Percentiles rank a stretch among this genome's conserved stretches.
These are phyloP conservation scores for Mycteria americana DNA, from an alignment of 2,797 vertebrate species.

Conservation along the genomic window DNA sequence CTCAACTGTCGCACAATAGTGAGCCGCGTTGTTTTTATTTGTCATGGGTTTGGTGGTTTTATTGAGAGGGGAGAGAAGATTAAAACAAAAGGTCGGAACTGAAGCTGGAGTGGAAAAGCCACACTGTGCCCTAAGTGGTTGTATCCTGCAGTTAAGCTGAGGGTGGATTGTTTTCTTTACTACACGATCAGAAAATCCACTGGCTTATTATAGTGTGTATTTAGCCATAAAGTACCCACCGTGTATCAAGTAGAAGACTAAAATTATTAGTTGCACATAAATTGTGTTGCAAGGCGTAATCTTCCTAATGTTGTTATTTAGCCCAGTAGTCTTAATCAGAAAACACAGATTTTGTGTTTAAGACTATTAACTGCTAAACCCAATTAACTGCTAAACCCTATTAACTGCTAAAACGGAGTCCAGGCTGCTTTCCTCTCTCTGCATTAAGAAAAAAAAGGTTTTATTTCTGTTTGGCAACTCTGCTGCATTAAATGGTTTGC, in stretches of 20 bases:
- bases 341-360: conserved; percentile 37
- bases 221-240: conserved; percentile 62
- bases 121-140: not conserved
- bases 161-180: conserved; percentile 56
- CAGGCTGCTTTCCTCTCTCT: not conserved
- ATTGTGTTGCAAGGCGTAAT: conserved; percentile 44
- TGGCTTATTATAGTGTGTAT: conserved; percentile 41
- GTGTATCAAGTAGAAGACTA: not conserved
- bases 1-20: rapidly evolving
- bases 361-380: conserved; percentile 16
- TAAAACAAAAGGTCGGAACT: not conserved
- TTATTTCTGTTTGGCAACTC: not conserved
- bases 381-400: not conserved
- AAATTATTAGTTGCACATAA: conserved; percentile 31
- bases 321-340: conserved; percentile 32
- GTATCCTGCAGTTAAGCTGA: conserved; percentile 60
- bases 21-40: rapidly evolving
- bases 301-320: conserved; percentile 58
- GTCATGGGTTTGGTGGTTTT: not conserved
- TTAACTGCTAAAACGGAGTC: not conserved
- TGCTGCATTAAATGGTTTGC: not conserved
- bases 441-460: not conserved
- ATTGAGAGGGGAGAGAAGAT: not conserved
- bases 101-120: not conserved
- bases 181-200: conserved; percentile 56